Conservation (phyloP, 2,797 vertebrate species). For the Sebastes trivittatus region DNA sequence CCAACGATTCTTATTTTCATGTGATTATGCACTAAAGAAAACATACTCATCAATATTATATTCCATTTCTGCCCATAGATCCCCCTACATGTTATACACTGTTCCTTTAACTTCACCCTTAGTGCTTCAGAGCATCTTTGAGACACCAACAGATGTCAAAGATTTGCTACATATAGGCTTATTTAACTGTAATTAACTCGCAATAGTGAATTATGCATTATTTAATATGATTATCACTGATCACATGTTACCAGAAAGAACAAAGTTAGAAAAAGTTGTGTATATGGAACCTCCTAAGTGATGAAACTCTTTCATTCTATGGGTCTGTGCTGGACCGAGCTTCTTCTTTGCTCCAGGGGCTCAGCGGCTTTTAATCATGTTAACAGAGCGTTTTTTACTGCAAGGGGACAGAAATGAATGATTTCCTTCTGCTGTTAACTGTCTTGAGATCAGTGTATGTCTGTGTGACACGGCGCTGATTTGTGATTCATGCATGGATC, state of each 20-base stretch:
- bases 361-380: conserved; percentile 42
- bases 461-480: not conserved
- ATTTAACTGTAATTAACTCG: not conserved
- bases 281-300: conserved; percentile 50
- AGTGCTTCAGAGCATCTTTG: not conserved
- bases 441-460: conserved; percentile 40
- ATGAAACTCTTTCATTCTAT: conserved; percentile 49
- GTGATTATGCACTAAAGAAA: too few species aligned
- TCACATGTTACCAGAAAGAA: not conserved
- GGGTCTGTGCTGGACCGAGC: conserved; percentile 47
- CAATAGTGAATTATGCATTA: too few species aligned
- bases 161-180: not conserved
- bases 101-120: not conserved
- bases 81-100: too few species aligned
- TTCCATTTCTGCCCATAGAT: too few species aligned
- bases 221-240: not conserved
- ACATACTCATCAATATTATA: too few species aligned
- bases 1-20: too few species aligned
- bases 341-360: conserved; percentile 48
- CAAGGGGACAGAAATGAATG: not conserved
- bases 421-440: conserved; percentile 15
- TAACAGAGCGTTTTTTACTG: not conserved
- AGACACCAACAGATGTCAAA: not conserved
- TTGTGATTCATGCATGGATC: conserved; percentile 46
- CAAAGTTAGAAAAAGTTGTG: not conserved